Percentiles rank a stretch among this genome's conserved stretches.
Evolutionary conservation across 2,113 vertebrate genomes (phyloP).

Genomic region (Brachionichthys hirsutus): DNA sequence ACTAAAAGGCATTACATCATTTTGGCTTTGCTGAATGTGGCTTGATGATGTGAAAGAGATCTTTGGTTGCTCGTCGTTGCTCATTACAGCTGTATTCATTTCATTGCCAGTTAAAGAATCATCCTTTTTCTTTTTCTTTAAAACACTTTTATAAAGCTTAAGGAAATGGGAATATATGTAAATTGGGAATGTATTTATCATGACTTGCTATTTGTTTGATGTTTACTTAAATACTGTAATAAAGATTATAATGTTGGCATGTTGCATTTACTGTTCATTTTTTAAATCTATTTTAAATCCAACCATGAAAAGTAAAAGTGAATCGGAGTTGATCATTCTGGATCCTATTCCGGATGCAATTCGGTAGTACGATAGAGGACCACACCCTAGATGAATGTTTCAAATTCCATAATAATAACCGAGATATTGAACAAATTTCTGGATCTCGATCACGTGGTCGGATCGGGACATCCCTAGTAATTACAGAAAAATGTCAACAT

Average conservation of each 20-base stretch:
- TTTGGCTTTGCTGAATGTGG: neutral
- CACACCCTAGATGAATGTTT: too few species aligned
- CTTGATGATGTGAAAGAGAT: slow-evolving; percentile 1
- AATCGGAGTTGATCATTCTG: too few species aligned
- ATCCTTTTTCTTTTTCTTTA: slow-evolving; percentile 25
- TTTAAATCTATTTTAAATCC: too few species aligned
- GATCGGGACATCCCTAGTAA: too few species aligned
- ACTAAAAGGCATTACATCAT: neutral
- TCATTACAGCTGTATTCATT: neutral
- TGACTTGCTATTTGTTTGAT: slow-evolving; percentile 53
- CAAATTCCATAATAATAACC: too few species aligned
- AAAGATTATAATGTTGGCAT: slow-evolving; percentile 41
- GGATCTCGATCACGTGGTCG: too few species aligned
- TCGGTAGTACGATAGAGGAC: too few species aligned
- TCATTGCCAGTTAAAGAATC: neutral
- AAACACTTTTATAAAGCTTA: slow-evolving; percentile 21
- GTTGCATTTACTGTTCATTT: neutral
- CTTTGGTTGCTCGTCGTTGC: neutral
- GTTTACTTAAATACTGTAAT: slow-evolving; percentile 63
- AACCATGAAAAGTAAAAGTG: too few species aligned
- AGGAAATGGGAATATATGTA: slow-evolving; percentile 36
- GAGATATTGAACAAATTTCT: too few species aligned
- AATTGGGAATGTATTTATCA: slow-evolving; percentile 65
- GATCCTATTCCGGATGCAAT: too few species aligned
- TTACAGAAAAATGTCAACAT: too few species aligned